Percentiles rank a stretch among this genome's conserved stretches.
Conservation (phyloP, 2,113 vertebrate genomes). For the Bagarius yarrelli region DNA sequence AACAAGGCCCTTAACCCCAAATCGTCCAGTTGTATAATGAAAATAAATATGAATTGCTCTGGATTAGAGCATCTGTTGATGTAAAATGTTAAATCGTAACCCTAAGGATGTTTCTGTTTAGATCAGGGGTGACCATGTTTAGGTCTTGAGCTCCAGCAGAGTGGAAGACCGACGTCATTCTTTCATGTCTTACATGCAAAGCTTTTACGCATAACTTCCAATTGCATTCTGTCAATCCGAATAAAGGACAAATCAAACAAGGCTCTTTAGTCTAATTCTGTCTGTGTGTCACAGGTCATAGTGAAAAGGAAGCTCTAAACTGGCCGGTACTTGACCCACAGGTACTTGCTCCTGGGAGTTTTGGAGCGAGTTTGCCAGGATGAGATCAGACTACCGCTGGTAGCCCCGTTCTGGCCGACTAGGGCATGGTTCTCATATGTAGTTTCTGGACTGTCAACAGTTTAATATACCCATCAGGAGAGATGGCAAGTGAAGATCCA, state of each 20-base stretch:
- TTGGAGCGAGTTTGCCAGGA: constrained; percentile 67
- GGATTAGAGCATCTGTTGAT: too few relatives aligned
- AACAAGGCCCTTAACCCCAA: too few relatives aligned
- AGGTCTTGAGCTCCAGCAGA: constrained; percentile 39
- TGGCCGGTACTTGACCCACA: constrained; percentile 65
- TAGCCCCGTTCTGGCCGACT: too few relatives aligned
- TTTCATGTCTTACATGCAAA: constrained; percentile 40
- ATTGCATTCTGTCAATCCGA: constrained; percentile 60
- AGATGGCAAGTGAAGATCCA: too few relatives aligned
- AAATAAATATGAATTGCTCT: too few relatives aligned
- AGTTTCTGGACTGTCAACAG: too few relatives aligned
- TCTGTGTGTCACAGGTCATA: constrained; percentile 67
- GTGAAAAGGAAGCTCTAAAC: constrained; percentile 72
- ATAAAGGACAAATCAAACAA: constrained; percentile 55
- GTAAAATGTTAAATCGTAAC: background rate
- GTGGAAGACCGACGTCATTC: constrained; percentile 38
- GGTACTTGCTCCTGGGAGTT: constrained; percentile 64
- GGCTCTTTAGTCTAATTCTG: constrained; percentile 72
- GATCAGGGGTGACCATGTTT: constrained; percentile 49
- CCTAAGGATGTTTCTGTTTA: constrained; percentile 30
- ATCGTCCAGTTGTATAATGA: too few relatives aligned
- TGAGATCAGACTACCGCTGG: too few relatives aligned
- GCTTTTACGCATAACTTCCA: constrained; percentile 54
- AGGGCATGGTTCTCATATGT: too few relatives aligned
- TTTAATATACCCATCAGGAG: too few relatives aligned